Base-by-base conservation (phyloP, 2,888 invertebrate species). In the Chymomyza fuscimana region DNA sequence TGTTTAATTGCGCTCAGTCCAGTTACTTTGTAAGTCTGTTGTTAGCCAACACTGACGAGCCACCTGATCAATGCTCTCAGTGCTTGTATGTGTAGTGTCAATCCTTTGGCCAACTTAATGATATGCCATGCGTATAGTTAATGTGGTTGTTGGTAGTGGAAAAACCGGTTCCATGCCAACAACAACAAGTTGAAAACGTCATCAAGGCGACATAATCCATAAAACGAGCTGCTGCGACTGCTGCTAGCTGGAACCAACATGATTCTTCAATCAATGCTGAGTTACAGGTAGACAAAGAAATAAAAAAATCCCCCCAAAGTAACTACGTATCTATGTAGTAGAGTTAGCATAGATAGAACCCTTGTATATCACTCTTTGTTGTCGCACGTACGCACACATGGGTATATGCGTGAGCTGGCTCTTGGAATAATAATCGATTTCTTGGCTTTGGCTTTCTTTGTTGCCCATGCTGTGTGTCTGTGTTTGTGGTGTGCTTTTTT, bases 361-460 rank as follows among this genome's bases (percentile, higher is more conserved):
- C 58, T 58, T 58, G 22, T 29, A 56, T 25, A 36, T 63, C 58
- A 64, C 70, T 70, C 70, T 58, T 74, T 66, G 63, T 72, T 50
- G 62, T 46, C 54, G 22, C 54, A 54, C 54, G 32, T 58, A 40
- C 22, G n/a, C 22, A 54, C 9, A 32, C 73, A 40, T 40, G 73
- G 54, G 56, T 5, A n/a, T 51, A 36, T 59, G 73, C 62, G 65
- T 63, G 65, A 52, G 51, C 60, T 69, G 69, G 63, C 79, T 75
- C 68, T 81, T 77, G 74, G 73, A 71, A 83, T 77, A 85, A 87
- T 82, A 87, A 83, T 83, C 83, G 87, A 87, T 83, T 86, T 87
- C 72, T 69, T 71, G 71, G 60, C 80, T 73, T 76, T 73, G 65
- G 67, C 76, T 67, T 74, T 76, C 74, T 75, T 69, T 73, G 74